Conservation (phyloP, 64 coral and sea anemone species). For the Stichodactyla helianthus region DNA sequence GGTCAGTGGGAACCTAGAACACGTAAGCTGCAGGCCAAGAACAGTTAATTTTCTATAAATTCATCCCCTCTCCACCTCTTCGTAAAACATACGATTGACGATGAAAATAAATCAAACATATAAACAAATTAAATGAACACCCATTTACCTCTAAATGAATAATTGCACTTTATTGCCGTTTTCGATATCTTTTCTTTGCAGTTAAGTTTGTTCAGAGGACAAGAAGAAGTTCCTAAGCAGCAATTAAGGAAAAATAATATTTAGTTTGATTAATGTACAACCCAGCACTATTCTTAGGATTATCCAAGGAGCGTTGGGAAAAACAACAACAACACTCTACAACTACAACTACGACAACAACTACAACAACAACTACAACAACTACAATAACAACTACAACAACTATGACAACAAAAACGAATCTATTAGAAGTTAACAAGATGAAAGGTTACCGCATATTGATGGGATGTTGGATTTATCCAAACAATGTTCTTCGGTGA, state of each 20-base stretch:
- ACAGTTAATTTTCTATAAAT: no score
- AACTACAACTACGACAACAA: no score
- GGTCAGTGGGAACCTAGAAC: no score
- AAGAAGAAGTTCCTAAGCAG: background rate
- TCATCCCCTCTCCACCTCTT: no score
- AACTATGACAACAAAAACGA: background rate
- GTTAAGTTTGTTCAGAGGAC: background rate
- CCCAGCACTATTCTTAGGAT: no score
- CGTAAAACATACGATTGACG: no score
- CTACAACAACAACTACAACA: no score
- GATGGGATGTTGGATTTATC: conserved; percentile 31
- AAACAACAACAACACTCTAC: no score
- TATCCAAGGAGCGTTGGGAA: background rate
- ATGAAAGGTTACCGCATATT: conserved; percentile 20
- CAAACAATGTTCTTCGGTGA: background rate
- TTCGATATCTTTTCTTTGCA: background rate
- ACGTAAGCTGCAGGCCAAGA: no score
- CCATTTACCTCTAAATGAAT: conserved; percentile 5
- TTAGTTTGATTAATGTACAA: background rate
- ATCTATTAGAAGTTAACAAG: background rate
- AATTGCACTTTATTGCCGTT: background rate
- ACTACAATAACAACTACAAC: no score
- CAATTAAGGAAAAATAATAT: background rate
- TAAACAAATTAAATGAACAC: background rate
- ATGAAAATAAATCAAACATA: no score